Evolutionary conservation across 35 echinoderm and acorn worm genomes (phyloP), one percentile per base, ranked within the genome.

Genomic region (Diadema setosum): DNA sequence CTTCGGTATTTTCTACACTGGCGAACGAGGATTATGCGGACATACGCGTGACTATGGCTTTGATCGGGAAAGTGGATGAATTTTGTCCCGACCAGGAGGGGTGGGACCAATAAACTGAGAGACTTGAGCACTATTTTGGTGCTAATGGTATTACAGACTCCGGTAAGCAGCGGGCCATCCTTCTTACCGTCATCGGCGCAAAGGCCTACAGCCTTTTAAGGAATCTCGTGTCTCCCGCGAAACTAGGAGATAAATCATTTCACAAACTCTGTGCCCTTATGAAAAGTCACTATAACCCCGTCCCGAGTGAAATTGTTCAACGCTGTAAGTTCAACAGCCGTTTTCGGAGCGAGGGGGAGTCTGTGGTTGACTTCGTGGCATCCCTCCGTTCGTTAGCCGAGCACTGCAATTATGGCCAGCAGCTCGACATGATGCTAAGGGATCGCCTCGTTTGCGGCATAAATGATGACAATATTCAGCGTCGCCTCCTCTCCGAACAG

Each of bases 361-460:
- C 90, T 15, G 82, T 96, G 11, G 30, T 63, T 20, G 37, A 76
- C 5, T 92, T 81, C 75, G 49, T 92, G 12, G 90, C 85, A 3
- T 65, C 55, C 32, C 81, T 91, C 23, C 12, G 85, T 23, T 14
- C 80, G 15, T 57, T 96, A 32, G 80, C 89, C 17, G 44, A 88
- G 41, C 75, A 65, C 15, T 81, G 89, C 52, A 84, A 92, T 6
- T 96, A 80, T 67, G 94, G 86, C 15, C 36, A 85, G 20, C 50
- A 64, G 24, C 73, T 92, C 4, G 24, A 89, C 23, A 83, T 80
- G n/a, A 85, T 74, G 82, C 39, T 91, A 25, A 43, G 85, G 17
- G 85, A 91, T 80, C n/a, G 85, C 17, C 80, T 96, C 2, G 90
- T 92, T 16, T 81, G 81, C 24, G 69, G 90, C 29, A 86, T 96